A percentile compares a stretch with the other conserved stretches of the same genome.
Evolutionary conservation across 2,113 vertebrate species (phyloP).

Genomic region (Equus przewalskii): DNA sequence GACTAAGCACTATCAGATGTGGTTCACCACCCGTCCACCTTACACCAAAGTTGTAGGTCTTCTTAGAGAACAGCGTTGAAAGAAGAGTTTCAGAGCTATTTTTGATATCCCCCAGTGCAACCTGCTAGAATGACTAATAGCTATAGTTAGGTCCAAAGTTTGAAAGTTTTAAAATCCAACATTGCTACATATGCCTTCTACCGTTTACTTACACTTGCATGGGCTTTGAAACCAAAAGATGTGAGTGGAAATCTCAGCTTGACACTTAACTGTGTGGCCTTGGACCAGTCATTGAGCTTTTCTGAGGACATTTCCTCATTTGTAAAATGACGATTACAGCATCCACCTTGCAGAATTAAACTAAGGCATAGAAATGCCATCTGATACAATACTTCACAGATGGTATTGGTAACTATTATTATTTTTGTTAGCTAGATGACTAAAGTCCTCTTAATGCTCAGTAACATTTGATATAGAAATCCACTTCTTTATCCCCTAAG

Average conservation of each 20-base stretch:
- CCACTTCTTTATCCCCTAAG: background rate
- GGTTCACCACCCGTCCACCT: background rate
- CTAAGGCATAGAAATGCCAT: background rate
- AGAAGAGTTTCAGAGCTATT: constrained; percentile 33
- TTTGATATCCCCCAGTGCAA: constrained; percentile 8
- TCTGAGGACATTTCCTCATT: background rate
- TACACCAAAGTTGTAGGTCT: background rate
- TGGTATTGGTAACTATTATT: background rate
- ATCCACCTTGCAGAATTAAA: background rate
- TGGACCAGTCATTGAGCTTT: background rate
- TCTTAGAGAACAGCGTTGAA: constrained; percentile 6
- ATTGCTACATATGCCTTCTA: background rate
- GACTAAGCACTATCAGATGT: background rate
- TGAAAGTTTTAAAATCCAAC: constrained; percentile 42
- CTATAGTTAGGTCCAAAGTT: background rate
- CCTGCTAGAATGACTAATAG: constrained; percentile 21
- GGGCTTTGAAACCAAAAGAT: background rate
- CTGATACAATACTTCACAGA: background rate
- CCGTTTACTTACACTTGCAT: background rate
- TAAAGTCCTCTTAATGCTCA: background rate
- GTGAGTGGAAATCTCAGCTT: background rate
- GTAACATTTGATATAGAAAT: background rate
- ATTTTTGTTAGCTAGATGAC: constrained; percentile 3
- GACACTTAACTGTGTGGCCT: background rate
- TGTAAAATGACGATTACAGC: background rate